phyloP scores from a whole-genome alignment of 1,140 invertebrate genomes.

The Chrysopa pallens region DNA sequence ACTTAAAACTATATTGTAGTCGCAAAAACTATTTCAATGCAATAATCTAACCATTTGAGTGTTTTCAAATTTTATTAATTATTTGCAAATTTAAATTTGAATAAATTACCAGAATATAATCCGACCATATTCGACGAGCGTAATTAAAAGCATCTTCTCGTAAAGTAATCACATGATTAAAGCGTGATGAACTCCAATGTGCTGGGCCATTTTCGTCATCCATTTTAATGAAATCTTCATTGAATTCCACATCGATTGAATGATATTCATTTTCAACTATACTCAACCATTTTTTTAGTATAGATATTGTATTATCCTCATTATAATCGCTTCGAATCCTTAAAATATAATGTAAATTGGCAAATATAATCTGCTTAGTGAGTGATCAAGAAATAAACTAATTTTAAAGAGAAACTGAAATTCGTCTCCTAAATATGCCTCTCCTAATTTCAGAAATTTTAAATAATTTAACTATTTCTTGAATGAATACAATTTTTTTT shows the following conservation, averaged over 20 bases:
- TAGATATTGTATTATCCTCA: slow-evolving; percentile 51
- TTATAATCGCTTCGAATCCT: slow-evolving; percentile 86
- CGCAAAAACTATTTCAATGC: too few species aligned
- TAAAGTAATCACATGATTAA: slow-evolving; percentile 62
- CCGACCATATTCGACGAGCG: slow-evolving; percentile 61
- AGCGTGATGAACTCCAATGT: slow-evolving; percentile 61
- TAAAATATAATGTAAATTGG: slow-evolving; percentile 9
- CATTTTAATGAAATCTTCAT: slow-evolving; percentile 25
- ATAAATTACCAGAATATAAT: slow-evolving; percentile 62
- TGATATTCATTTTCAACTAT: slow-evolving; percentile 48
- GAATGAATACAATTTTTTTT: too few species aligned
- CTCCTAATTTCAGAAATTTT: too few species aligned
- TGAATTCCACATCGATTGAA: slow-evolving; percentile 40
- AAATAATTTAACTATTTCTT: too few species aligned
- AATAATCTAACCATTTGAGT: too few species aligned
- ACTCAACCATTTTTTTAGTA: slow-evolving; percentile 57
- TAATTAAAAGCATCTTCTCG: slow-evolving; percentile 60
- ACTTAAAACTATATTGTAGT: slow-evolving; percentile 1
- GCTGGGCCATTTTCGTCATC: slow-evolving; percentile 43
- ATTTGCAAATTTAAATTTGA: too few species aligned
- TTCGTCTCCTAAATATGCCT: too few species aligned
- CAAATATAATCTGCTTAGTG: too few species aligned
- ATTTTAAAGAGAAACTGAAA: not conserved
- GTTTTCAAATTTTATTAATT: too few species aligned
- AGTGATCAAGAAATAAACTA: not conserved